These are phyloP conservation scores for Sebastes taczanowskii DNA, from an alignment of 2,797 vertebrate species.

Conservation along the genomic window DNA sequence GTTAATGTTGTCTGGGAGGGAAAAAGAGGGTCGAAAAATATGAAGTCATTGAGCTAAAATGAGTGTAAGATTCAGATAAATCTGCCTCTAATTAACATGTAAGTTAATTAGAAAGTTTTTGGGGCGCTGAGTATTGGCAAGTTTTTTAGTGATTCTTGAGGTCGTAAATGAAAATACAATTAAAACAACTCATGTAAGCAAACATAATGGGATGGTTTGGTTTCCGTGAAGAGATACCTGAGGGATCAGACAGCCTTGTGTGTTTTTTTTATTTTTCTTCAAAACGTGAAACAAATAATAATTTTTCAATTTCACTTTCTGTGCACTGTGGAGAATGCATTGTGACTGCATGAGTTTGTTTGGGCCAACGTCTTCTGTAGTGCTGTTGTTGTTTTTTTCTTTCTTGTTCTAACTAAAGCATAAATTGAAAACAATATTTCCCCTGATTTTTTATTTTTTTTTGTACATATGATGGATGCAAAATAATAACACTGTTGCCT, in stretches of 20 bases:
- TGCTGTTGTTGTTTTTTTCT: neutral
- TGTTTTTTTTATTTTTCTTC: conserved; percentile 11
- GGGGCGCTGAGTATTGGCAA: neutral
- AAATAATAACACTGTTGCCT: neutral
- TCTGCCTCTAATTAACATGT: neutral
- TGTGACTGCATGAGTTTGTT: neutral
- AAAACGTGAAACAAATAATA: conserved; percentile 12
- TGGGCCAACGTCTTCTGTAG: neutral
- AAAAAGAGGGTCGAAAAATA: neutral
- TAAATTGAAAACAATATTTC: conserved; percentile 7
- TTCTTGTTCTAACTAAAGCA: neutral
- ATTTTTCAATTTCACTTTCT: conserved; percentile 8
- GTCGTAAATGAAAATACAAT: neutral
- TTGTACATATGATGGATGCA: neutral
- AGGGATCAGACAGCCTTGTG: neutral
- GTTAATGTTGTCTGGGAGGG: neutral
- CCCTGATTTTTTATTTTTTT: neutral
- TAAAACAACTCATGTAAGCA: neutral
- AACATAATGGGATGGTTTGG: neutral
- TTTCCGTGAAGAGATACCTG: conserved; percentile 6
- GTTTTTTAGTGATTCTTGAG: neutral
- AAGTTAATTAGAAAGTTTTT: neutral
- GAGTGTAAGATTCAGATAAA: neutral
- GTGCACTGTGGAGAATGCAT: conserved; percentile 1
- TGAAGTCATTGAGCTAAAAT: neutral